Conservation (phyloP, 1,140 invertebrate species). For the Pseudomyrmex pallidus region DNA sequence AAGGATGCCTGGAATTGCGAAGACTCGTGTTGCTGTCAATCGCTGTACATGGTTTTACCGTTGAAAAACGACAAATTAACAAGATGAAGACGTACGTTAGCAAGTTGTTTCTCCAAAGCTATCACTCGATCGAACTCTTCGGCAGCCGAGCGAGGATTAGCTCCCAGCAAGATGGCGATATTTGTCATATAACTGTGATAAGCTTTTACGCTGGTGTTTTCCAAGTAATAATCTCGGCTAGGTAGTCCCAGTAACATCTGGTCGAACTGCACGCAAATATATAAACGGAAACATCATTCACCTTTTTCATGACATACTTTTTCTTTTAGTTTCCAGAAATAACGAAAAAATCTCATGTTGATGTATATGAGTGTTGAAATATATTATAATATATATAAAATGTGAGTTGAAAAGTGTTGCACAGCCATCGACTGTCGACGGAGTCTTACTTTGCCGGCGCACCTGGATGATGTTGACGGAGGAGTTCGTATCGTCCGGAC, state of each 20-base stretch:
- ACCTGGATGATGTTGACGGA: conserved; percentile 94
- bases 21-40: too few species aligned
- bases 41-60: too few species aligned
- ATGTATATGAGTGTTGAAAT: too few species aligned
- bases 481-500: conserved; percentile 94
- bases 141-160: conserved; percentile 87
- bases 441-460: conserved; percentile 83
- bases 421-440: conserved; percentile 74
- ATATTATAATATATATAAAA: neutral
- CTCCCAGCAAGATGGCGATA: conserved; percentile 90
- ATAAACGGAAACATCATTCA: conserved; percentile 1
- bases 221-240: conserved; percentile 93
- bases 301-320: neutral
- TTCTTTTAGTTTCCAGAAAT: neutral
- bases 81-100: conserved; percentile 87
- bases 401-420: conserved; percentile 20
- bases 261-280: conserved; percentile 87
- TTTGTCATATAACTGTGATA: conserved; percentile 93
- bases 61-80: too few species aligned
- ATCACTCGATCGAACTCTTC: conserved; percentile 90
- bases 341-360: too few species aligned
- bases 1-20: conserved; percentile 87
- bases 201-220: conserved; percentile 89
- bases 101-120: conserved; percentile 91
- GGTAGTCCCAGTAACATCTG: conserved; percentile 92